Evolutionary conservation across 2,888 invertebrate genomes (phyloP), one percentile per base, ranked within the genome.

Genomic region (Cephus rjabovi): DNA sequence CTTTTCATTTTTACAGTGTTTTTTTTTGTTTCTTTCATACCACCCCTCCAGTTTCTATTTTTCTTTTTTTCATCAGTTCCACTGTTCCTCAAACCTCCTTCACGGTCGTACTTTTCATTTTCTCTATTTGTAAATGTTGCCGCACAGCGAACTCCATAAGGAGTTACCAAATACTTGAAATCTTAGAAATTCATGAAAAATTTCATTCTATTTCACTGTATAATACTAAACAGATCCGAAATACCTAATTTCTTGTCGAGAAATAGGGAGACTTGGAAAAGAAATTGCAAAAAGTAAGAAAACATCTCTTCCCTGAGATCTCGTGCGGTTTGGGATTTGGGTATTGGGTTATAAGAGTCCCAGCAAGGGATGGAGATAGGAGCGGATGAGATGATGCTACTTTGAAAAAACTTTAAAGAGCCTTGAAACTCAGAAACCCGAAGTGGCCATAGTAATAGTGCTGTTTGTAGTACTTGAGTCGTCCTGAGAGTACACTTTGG

Each of bases 341-440:
- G 2, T 56, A 56, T 56, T 23, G 56, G 56, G 9, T 56, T 56
- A 56, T 56, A 56, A 23, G 1, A 23, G 23, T 56, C 9, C 9
- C 56, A 56, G 23, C 23, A 23, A 23, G 56, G 9, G 23, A 56
- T 23, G 56, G 9, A 23, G 23, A 56, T 23, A 56, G 56, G 2
- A 9, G 56, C 56, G 23, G 56, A 15, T 56, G 56, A 56, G 56
- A 56, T 23, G 56, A 23, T 56, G 56, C 9, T 33, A 71, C 31
- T 71, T 71, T 71, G 31, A 71, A 75, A 76, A 77, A 77, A 80
- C 80, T 80, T 77, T 83, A 76, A 80, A 84, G 80, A 77, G 82
- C 79, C 81, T 81, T 78, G 81, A 78, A 82, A 83, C 82, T 83
- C 81, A 82, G 83, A 86, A 86, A 86, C 82, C 83, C 83, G 83